These are phyloP conservation scores for Nothocercus julius DNA, from an alignment of 2,113 vertebrate species.

Conservation along the genomic window DNA sequence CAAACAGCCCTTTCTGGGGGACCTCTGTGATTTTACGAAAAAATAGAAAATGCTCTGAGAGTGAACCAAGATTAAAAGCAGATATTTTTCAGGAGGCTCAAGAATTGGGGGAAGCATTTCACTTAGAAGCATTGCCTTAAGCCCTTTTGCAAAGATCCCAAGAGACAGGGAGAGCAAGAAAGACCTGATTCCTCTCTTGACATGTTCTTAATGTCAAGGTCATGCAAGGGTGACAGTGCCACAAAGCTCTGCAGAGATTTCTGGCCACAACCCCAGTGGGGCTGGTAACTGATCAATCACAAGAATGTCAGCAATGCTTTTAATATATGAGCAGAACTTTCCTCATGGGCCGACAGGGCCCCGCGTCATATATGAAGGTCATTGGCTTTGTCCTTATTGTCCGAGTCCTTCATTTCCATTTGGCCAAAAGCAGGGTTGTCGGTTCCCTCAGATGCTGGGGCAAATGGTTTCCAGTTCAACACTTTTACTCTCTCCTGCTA, in stretches of 20 bases:
- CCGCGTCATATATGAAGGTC: conserved; percentile 58
- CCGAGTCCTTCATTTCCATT: conserved; percentile 73
- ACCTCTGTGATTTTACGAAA: not conserved
- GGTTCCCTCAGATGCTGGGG: conserved; percentile 49
- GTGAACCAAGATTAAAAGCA: not conserved
- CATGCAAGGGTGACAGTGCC: not conserved
- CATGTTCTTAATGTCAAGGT: not conserved
- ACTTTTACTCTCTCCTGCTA: conserved; percentile 66
- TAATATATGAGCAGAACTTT: not conserved
- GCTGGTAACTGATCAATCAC: not conserved
- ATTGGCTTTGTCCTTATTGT: conserved; percentile 48
- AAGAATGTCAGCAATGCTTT: not conserved
- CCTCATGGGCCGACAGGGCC: not conserved
- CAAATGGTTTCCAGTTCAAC: conserved; percentile 56
- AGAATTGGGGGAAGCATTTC: conserved; percentile 15
- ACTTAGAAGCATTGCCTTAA: not conserved
- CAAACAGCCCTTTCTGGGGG: not conserved
- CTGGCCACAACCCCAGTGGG: not conserved
- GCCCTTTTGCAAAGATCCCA: not conserved
- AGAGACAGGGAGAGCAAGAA: not conserved
- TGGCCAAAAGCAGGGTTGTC: conserved; percentile 81
- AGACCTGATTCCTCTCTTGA: conserved; percentile 35
- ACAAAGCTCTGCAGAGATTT: not conserved
- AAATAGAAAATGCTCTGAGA: not conserved
- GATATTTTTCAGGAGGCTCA: conserved; percentile 2